Evolutionary conservation across 2,888 invertebrate species (phyloP).

Genomic region (Sphaerophoria rueppellii): DNA sequence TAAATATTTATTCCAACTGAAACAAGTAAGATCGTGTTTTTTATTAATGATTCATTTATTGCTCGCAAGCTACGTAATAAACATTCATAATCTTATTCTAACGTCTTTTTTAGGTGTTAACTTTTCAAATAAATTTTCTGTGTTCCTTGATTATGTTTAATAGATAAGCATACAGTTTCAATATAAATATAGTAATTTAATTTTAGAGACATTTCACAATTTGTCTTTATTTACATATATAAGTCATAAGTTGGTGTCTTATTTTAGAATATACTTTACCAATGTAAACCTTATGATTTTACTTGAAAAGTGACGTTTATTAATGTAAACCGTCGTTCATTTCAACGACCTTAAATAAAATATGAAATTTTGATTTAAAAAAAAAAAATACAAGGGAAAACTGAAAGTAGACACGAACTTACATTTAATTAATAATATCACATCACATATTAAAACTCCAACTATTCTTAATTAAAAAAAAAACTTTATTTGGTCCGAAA

Average conservation of each 20-base stretch:
- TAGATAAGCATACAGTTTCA: neutral
- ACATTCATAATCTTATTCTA: conserved; percentile 6
- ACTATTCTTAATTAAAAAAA: no score
- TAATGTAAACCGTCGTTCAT: conserved; percentile 14
- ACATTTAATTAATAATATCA: no score
- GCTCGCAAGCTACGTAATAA: conserved; percentile 5
- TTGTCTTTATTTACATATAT: conserved; percentile 54
- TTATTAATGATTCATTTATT: conserved; percentile 2
- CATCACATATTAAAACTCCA: no score
- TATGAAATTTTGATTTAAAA: no score
- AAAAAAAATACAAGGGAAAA: no score
- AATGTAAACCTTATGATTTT: conserved; percentile 23
- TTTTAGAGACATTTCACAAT: conserved; percentile 59
- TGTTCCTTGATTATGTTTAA: neutral
- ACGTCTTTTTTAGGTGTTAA: neutral
- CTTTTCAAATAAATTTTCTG: neutral
- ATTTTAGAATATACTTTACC: conserved; percentile 69
- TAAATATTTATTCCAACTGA: no score
- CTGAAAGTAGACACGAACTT: no score
- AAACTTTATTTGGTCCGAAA: no score
- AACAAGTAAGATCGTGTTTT: neutral
- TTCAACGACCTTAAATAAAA: no score
- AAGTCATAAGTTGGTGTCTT: conserved; percentile 52
- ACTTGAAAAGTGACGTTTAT: conserved; percentile 7
- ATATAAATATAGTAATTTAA: neutral